Conservation (phyloP, 2,888 invertebrate species). For the Dugesia japonica region DNA sequence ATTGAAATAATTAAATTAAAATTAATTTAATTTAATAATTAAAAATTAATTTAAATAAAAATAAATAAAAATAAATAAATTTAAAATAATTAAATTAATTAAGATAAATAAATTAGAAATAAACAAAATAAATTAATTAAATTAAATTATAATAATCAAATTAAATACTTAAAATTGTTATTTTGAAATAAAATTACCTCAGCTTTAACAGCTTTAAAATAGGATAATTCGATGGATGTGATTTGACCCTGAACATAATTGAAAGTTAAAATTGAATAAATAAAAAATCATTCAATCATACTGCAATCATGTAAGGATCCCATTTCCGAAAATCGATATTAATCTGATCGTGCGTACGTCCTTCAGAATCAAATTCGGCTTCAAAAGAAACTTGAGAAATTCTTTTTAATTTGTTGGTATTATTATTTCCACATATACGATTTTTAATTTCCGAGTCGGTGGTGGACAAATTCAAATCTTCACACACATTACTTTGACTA, state of each 20-base stretch:
- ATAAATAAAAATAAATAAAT: too few species aligned
- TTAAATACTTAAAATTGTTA: too few species aligned
- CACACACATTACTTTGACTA: neutral
- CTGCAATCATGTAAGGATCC: neutral
- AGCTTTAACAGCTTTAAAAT: slow-evolving; percentile 28
- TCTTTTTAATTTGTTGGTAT: neutral
- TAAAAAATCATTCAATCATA: neutral
- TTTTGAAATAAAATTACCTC: neutral
- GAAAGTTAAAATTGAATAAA: neutral
- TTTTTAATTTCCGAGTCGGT: neutral
- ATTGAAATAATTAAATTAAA: too few species aligned
- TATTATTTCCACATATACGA: neutral
- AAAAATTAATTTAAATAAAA: too few species aligned
- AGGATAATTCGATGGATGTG: slow-evolving; percentile 25
- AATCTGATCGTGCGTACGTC: neutral
- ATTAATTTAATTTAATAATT: too few species aligned
- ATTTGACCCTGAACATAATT: slow-evolving; percentile 31
- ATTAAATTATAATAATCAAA: too few species aligned
- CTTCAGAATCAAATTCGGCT: slow-evolving; percentile 11
- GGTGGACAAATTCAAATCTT: neutral
- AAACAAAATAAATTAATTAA: too few species aligned
- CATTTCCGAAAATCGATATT: neutral
- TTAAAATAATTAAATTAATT: too few species aligned
- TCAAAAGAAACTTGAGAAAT: slow-evolving; percentile 2
- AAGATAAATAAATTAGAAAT: too few species aligned